Conservation (phyloP, 2,888 invertebrate species). For the Zootermopsis nevadensis region DNA sequence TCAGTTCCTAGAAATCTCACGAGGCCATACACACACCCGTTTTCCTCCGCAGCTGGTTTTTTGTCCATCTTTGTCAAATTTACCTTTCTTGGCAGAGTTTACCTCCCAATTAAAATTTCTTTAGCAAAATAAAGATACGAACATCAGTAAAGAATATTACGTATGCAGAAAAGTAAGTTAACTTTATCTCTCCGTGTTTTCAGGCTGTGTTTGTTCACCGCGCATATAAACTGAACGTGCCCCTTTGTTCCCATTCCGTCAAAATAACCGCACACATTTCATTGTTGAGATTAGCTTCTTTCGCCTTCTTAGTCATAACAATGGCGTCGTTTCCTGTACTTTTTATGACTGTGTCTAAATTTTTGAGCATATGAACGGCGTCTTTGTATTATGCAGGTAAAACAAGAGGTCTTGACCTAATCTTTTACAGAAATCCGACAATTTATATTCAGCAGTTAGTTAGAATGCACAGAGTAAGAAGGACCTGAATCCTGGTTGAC, state of each 20-base stretch:
- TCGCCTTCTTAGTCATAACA: background rate
- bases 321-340: slow-evolving; percentile 3
- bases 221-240: slow-evolving; percentile 17
- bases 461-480: background rate
- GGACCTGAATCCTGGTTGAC: background rate
- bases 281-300: background rate
- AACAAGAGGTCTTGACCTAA: background rate
- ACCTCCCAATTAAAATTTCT: slow-evolving; percentile 40
- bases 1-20: no score
- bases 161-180: background rate
- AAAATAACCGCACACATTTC: background rate
- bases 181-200: background rate
- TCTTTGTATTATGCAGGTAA: background rate
- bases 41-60: background rate
- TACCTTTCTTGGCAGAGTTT: slow-evolving; percentile 27
- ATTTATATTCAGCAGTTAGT: background rate
- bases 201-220: background rate
- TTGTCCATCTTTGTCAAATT: slow-evolving; percentile 13
- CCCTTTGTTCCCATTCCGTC: slow-evolving; percentile 19
- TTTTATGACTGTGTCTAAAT: slow-evolving; percentile 10
- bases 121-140: slow-evolving; percentile 16
- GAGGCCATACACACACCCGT: no score
- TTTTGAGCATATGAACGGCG: background rate
- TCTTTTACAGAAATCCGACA: background rate
- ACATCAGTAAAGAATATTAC: background rate